Conservation (phyloP, 2,888 invertebrate species). For the Phalera bucephala region DNA sequence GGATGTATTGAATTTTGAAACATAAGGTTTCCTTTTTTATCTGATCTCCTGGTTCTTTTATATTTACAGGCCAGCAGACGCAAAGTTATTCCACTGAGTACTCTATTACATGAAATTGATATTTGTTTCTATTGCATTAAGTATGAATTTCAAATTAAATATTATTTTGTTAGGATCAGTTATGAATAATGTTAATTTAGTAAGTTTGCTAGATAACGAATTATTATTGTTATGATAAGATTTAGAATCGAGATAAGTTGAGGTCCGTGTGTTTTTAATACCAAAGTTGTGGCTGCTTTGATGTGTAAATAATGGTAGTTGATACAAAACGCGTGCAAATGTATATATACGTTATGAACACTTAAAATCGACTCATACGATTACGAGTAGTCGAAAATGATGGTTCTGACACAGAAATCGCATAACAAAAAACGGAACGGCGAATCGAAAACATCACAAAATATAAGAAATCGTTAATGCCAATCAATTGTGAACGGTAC, state of each 20-base stretch:
- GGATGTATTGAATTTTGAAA: slow-evolving; percentile 74
- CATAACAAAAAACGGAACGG: background rate
- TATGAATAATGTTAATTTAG: background rate
- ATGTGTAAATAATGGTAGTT: background rate
- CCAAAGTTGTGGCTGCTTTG: background rate
- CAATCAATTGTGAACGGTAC: slow-evolving; percentile 1
- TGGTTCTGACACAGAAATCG: background rate
- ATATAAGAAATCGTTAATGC: background rate
- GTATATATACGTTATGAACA: background rate
- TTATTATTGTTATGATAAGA: no score
- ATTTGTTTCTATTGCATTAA: slow-evolving; percentile 37
- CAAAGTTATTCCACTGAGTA: slow-evolving; percentile 47
- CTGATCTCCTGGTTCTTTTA: slow-evolving; percentile 47
- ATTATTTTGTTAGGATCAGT: slow-evolving; percentile 18
- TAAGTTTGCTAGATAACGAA: no score
- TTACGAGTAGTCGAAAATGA: slow-evolving; percentile 1
- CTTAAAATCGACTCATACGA: background rate
- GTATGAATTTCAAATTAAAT: slow-evolving; percentile 39
- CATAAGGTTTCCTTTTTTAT: slow-evolving; percentile 66
- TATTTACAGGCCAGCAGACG: slow-evolving; percentile 51
- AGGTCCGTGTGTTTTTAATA: background rate
- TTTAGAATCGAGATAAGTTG: no score
- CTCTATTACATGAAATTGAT: slow-evolving; percentile 62
- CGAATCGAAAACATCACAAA: background rate
- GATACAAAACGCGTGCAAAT: background rate